These are phyloP conservation scores for Physocephala rufipes DNA, from an alignment of 2,888 invertebrate genomes.

Conservation along the genomic window DNA sequence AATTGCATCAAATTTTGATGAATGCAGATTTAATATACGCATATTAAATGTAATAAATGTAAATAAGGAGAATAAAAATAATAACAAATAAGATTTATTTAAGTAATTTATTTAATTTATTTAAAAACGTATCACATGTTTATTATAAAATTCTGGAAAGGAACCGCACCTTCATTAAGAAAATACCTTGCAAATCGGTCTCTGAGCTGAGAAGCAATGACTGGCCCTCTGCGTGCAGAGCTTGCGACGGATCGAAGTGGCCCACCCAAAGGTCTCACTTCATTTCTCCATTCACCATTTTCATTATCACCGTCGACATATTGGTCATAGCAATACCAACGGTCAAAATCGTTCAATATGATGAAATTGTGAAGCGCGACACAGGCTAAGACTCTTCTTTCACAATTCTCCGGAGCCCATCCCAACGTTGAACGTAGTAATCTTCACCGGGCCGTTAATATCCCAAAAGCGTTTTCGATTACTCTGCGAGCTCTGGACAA, in stretches of 20 bases:
- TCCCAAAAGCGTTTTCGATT: slow-evolving; percentile 28
- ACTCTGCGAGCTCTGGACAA: slow-evolving; percentile 11
- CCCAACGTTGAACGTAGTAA: slow-evolving; percentile 16
- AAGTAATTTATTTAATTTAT: too few relatives aligned
- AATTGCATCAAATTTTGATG: too few relatives aligned
- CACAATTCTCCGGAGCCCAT: slow-evolving; percentile 17
- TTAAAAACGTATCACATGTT: too few relatives aligned
- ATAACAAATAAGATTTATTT: too few relatives aligned
- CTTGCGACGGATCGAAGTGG: slow-evolving; percentile 9
- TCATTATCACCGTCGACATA: background rate
- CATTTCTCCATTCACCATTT: slow-evolving; percentile 15
- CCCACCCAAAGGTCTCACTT: background rate
- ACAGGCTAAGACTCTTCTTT: slow-evolving; percentile 24
- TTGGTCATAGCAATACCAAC: slow-evolving; percentile 25
- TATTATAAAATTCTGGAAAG: slow-evolving; percentile 22
- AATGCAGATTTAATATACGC: too few relatives aligned
- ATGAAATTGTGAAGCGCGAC: slow-evolving; percentile 33
- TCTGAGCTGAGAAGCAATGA: slow-evolving; percentile 15
- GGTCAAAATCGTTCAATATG: slow-evolving; percentile 17
- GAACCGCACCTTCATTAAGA: slow-evolving; percentile 10
- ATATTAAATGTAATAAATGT: too few relatives aligned
- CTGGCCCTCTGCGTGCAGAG: background rate
- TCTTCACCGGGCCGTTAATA: slow-evolving; percentile 29
- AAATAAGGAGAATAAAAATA: too few relatives aligned
- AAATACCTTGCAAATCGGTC: slow-evolving; percentile 17